These are phyloP conservation scores for Yponomeuta evonymella DNA, from an alignment of 2,888 invertebrate genomes.

Conservation along the genomic window DNA sequence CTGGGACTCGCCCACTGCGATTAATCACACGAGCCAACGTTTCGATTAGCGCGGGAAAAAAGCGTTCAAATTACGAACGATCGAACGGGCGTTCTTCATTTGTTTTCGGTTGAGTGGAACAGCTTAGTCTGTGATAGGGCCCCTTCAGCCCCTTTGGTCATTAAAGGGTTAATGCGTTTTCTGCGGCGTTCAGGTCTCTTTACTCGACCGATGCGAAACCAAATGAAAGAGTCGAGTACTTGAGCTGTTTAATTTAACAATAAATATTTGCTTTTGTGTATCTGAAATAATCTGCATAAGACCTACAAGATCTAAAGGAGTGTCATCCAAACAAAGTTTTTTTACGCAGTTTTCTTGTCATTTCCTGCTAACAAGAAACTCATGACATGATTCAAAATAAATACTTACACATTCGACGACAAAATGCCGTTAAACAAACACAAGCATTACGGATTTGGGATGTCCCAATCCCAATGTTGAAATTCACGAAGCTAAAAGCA, in stretches of 20 bases:
- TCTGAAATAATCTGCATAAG: no score
- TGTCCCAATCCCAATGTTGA: conserved; percentile 5
- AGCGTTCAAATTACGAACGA: conserved; percentile 54
- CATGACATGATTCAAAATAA: conserved; percentile 2
- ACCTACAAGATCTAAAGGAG: not conserved
- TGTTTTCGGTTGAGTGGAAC: conserved; percentile 19
- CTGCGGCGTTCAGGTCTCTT: not conserved
- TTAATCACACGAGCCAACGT: conserved; percentile 61
- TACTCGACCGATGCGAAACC: not conserved
- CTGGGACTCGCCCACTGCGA: conserved; percentile 56
- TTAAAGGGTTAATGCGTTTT: conserved; percentile 13
- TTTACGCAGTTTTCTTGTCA: not conserved
- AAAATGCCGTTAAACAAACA: conserved; percentile 4
- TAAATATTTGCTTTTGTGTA: no score
- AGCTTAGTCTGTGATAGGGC: conserved; percentile 4
- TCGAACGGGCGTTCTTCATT: conserved; percentile 25
- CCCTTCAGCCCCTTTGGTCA: not conserved
- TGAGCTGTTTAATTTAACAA: not conserved
- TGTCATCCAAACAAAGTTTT: not conserved
- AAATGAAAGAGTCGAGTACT: not conserved
- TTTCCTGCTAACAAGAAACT: not conserved
- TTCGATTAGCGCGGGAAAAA: conserved; percentile 62
- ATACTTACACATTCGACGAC: not conserved
- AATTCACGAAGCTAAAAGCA: conserved; percentile 12
- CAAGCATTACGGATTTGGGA: not conserved